Evolutionary conservation across 2,888 invertebrate species (phyloP).

Genomic region (Xanthia icteritia): DNA sequence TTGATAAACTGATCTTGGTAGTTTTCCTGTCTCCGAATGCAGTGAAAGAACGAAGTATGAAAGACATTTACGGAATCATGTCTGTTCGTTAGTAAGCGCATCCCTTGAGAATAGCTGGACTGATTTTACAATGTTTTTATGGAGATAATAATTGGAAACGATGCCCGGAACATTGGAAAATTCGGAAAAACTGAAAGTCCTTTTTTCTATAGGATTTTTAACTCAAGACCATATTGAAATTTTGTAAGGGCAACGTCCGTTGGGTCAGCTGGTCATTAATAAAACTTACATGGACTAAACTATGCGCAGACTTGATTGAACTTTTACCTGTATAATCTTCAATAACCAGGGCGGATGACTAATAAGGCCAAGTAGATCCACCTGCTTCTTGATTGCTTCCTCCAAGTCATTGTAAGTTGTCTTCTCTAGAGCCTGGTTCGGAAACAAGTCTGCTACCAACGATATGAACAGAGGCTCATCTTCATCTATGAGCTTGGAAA

Average conservation of each 20-base stretch:
- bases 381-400: constrained; percentile 95
- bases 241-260: too few species aligned
- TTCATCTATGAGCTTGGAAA: constrained; percentile 98
- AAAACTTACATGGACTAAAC: neutral
- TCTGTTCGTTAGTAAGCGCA: neutral
- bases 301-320: neutral
- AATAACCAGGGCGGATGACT: constrained; percentile 98
- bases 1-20: too few species aligned
- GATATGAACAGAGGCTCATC: constrained; percentile 99
- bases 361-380: constrained; percentile 94
- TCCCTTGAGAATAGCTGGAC: neutral
- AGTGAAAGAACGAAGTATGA: too few species aligned
- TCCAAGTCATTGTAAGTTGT: constrained; percentile 97
- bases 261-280: neutral
- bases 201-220: neutral
- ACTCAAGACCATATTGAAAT: neutral
- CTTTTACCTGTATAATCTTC: constrained; percentile 95
- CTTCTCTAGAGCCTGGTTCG: constrained; percentile 98
- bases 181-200: neutral
- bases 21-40: too few species aligned
- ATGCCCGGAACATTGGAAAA: neutral
- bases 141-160: too few species aligned
- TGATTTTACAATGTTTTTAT: neutral
- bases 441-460: constrained; percentile 98
- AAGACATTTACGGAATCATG: too few species aligned